Conservation (phyloP, 1,140 invertebrate genomes). For the Caligus rogercresseyi region DNA sequence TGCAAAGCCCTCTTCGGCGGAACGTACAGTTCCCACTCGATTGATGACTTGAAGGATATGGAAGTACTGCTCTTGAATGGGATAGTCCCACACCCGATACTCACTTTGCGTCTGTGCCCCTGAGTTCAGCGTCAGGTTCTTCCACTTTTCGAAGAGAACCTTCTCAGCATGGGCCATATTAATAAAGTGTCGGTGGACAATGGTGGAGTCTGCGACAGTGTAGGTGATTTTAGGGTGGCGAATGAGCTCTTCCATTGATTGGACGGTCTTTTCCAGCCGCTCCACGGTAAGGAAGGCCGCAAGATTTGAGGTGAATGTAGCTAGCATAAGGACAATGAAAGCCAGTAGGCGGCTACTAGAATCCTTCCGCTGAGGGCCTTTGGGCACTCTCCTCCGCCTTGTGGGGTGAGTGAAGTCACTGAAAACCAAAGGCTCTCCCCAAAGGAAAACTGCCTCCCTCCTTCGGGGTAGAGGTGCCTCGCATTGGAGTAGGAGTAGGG, state of each 20-base stretch:
- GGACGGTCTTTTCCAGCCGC: slow-evolving; percentile 48
- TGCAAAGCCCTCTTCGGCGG: slow-evolving; percentile 48
- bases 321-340: slow-evolving; percentile 82
- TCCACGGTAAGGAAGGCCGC: slow-evolving; percentile 73
- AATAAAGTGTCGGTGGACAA: slow-evolving; percentile 63
- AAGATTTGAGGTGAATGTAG: slow-evolving; percentile 89
- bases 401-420: slow-evolving; percentile 72
- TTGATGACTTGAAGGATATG: slow-evolving; percentile 66
- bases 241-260: slow-evolving; percentile 66
- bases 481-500: slow-evolving; percentile 73
- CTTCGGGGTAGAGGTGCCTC: slow-evolving; percentile 47
- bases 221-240: slow-evolving; percentile 76
- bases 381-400: slow-evolving; percentile 65
- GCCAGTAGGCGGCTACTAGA: slow-evolving; percentile 74
- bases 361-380: slow-evolving; percentile 63
- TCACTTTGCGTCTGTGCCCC: slow-evolving; percentile 45
- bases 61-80: slow-evolving; percentile 71
- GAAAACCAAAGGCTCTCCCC: slow-evolving; percentile 76
- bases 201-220: slow-evolving; percentile 60
- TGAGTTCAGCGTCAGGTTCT: slow-evolving; percentile 58
- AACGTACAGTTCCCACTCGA: slow-evolving; percentile 47
- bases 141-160: slow-evolving; percentile 34
- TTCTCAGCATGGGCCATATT: slow-evolving; percentile 82
- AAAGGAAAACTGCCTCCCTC: slow-evolving; percentile 27
- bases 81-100: slow-evolving; percentile 80